Percentiles rank a stretch among this genome's conserved stretches.
Evolutionary conservation across 2,888 invertebrate species (phyloP).

Genomic region (Athalia rosae): DNA sequence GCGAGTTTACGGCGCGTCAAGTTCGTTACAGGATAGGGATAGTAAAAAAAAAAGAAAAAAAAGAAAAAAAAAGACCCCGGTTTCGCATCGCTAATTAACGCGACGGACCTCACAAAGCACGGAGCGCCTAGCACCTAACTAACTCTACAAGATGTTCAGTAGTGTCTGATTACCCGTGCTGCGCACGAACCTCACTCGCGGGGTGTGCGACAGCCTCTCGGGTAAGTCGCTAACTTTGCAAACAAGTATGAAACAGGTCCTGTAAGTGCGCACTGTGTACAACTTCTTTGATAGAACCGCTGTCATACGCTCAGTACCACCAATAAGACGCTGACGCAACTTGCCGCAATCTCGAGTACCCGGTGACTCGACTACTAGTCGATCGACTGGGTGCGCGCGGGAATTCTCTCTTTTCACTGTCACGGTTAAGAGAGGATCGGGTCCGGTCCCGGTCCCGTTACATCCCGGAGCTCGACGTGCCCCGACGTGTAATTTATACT

Average conservation of each 20-base stretch:
- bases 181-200: background rate
- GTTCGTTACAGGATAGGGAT: conserved; percentile 35
- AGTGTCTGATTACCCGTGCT: background rate
- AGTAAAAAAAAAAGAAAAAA: no score
- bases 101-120: conserved; percentile 32
- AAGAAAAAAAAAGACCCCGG: background rate
- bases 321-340: conserved; percentile 71
- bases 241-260: conserved; percentile 36
- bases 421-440: conserved; percentile 42
- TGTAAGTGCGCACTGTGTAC: background rate
- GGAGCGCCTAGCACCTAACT: conserved; percentile 35
- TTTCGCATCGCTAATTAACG: conserved; percentile 34
- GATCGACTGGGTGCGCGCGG: conserved; percentile 39
- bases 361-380: conserved; percentile 60
- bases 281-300: conserved; percentile 66
- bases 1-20: conserved; percentile 35
- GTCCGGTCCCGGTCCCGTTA: conserved; percentile 63
- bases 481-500: conserved; percentile 72
- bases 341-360: conserved; percentile 66
- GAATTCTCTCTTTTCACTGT: conserved; percentile 44
- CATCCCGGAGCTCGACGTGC: conserved; percentile 65
- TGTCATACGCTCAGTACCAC: conserved; percentile 63
- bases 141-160: conserved; percentile 26
- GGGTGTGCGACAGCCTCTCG: background rate
- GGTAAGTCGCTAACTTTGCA: conserved; percentile 13